Percentiles rank a stretch among this genome's conserved stretches.
These are phyloP conservation scores for Lycorma delicatula DNA, from an alignment of 1,140 invertebrate species.

Conservation along the genomic window DNA sequence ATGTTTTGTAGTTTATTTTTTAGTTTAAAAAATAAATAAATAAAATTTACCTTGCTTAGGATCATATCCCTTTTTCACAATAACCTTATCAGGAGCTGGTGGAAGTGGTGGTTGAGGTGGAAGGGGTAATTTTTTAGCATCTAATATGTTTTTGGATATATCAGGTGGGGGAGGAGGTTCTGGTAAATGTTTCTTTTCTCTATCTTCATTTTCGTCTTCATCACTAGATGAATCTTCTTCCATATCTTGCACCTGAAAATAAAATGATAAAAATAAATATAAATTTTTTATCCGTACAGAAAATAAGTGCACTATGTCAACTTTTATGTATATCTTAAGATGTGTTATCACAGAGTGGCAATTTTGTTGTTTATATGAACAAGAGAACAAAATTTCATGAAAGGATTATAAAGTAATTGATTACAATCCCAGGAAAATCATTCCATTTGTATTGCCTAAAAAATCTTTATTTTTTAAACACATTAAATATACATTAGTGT, in stretches of 20 bases:
- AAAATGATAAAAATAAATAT: slow-evolving; percentile 21
- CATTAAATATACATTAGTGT: too few relatives aligned
- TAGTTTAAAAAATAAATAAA: too few relatives aligned
- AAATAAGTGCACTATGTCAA: too few relatives aligned
- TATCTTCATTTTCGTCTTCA: slow-evolving; percentile 48
- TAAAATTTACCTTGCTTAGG: slow-evolving; percentile 63
- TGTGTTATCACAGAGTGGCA: too few relatives aligned
- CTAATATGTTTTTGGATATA: slow-evolving; percentile 36
- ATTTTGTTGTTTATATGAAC: too few relatives aligned
- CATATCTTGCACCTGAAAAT: slow-evolving; percentile 70
- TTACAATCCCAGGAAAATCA: too few relatives aligned
- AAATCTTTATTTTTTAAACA: too few relatives aligned
- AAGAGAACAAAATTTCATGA: too few relatives aligned
- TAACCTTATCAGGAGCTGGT: slow-evolving; percentile 84
- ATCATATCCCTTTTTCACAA: slow-evolving; percentile 95
- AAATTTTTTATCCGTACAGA: slow-evolving; percentile 42
- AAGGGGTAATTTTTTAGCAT: slow-evolving; percentile 26
- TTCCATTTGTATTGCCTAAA: too few relatives aligned
- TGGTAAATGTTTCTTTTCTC: slow-evolving; percentile 33
- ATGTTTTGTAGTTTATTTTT: too few relatives aligned
- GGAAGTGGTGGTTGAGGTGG: slow-evolving; percentile 66
- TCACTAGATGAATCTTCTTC: slow-evolving; percentile 75
- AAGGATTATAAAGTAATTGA: too few relatives aligned
- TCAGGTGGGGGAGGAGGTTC: slow-evolving; percentile 24
- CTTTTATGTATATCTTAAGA: too few relatives aligned